Evolutionary conservation across 2,113 vertebrate genomes (phyloP).

Genomic region (Leiothrix lutea): DNA sequence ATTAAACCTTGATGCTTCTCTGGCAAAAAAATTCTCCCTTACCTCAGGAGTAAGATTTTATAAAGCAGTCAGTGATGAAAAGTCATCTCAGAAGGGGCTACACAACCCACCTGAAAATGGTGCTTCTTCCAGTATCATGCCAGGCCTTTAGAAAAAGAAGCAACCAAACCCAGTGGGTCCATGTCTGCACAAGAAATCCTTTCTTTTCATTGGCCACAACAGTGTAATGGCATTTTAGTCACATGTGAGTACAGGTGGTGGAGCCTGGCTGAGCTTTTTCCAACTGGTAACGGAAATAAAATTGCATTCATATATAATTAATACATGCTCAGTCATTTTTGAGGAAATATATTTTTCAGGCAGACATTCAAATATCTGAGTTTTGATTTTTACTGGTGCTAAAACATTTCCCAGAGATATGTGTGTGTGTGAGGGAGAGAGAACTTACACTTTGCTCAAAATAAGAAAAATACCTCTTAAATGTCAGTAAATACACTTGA

Average conservation of each 20-base stretch:
- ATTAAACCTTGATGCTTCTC: neutral
- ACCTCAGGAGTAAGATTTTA: neutral
- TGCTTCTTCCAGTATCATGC: neutral
- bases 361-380: neutral
- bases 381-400: conserved; percentile 15
- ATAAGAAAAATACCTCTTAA: neutral
- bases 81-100: neutral
- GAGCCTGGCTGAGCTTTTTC: neutral
- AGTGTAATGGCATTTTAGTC: neutral
- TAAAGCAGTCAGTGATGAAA: neutral
- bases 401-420: neutral
- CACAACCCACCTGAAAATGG: neutral
- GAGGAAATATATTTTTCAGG: conserved; percentile 11
- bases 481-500: neutral
- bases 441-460: neutral
- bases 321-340: neutral
- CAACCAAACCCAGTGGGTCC: neutral
- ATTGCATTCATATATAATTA: conserved; percentile 50
- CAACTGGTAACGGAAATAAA: conserved; percentile 6
- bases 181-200: neutral
- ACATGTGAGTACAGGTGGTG: neutral
- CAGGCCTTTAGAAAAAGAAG: neutral
- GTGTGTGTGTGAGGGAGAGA: neutral
- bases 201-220: neutral
- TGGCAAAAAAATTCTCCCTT: neutral